Conservation (phyloP, 1,140 invertebrate species). For the Drosophila ficusphila region DNA sequence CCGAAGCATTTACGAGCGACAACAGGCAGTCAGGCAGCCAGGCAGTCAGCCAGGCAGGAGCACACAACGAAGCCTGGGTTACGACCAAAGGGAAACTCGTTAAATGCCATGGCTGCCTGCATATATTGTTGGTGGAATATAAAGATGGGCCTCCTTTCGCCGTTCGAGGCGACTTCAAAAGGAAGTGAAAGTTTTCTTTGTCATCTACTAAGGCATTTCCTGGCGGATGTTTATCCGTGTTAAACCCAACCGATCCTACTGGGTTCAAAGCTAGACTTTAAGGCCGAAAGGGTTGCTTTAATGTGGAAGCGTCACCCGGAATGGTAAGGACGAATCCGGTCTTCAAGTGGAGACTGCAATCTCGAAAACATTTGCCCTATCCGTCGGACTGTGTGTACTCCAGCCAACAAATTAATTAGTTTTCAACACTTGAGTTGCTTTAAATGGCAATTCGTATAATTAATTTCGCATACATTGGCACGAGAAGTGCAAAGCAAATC, state of each 20-base stretch:
- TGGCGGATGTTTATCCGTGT: conserved; percentile 17
- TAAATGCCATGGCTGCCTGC: conserved; percentile 30
- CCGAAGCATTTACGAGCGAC: conserved; percentile 44
- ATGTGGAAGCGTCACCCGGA: no score
- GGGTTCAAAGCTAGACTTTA: conserved; percentile 4
- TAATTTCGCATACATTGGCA: conserved; percentile 42
- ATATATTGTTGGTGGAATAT: conserved; percentile 29
- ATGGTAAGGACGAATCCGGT: not conserved
- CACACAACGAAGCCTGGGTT: not conserved
- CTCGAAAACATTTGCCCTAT: not conserved
- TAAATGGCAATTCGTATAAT: conserved; percentile 51
- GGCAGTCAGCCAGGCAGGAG: not conserved
- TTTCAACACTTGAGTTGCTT: conserved; percentile 56
- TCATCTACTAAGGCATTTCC: conserved; percentile 36
- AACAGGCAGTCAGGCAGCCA: no score
- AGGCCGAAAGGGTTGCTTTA: not conserved
- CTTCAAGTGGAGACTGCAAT: conserved; percentile 4
- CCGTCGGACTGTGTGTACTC: not conserved
- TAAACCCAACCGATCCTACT: not conserved
- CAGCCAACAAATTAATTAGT: conserved; percentile 53
- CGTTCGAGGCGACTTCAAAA: conserved; percentile 18
- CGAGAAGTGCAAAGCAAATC: conserved; percentile 47
- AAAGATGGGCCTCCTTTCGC: conserved; percentile 12
- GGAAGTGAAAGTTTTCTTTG: conserved; percentile 41
- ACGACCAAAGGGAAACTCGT: conserved; percentile 28